Conservation (phyloP, 2,113 vertebrate genomes). For the Dinomys branickii region DNA sequence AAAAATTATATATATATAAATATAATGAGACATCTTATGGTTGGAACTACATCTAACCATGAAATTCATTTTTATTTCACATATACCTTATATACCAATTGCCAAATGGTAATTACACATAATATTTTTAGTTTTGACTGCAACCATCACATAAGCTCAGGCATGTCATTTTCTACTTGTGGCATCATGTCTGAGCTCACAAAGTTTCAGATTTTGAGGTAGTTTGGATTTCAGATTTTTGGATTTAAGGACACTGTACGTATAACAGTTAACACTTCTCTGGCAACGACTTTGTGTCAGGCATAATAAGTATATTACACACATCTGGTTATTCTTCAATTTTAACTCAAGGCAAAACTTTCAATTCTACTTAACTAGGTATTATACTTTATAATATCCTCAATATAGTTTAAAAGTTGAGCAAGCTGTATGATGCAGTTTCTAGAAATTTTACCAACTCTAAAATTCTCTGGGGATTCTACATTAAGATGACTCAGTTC, state of each 20-base stretch:
- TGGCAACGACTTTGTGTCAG: background rate
- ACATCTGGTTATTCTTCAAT: background rate
- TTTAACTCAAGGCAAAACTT: background rate
- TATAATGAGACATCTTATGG: background rate
- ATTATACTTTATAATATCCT: background rate
- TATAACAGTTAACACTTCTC: background rate
- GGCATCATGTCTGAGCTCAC: background rate
- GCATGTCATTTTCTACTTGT: background rate
- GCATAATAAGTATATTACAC: background rate
- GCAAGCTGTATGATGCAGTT: background rate
- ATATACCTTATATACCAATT: background rate
- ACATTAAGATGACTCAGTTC: background rate
- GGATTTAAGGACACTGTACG: background rate
- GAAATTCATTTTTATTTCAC: background rate
- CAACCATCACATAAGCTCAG: background rate
- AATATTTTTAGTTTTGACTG: background rate
- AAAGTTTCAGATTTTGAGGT: background rate
- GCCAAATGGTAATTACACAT: background rate
- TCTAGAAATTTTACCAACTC: background rate
- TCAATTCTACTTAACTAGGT: background rate
- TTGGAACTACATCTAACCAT: background rate
- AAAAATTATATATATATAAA: background rate
- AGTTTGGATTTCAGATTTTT: background rate
- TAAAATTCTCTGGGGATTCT: background rate
- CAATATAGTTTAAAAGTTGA: background rate